These are phyloP conservation scores for Hippocampus barbouri DNA, from an alignment of 2,113 vertebrate genomes.

Conservation along the genomic window DNA sequence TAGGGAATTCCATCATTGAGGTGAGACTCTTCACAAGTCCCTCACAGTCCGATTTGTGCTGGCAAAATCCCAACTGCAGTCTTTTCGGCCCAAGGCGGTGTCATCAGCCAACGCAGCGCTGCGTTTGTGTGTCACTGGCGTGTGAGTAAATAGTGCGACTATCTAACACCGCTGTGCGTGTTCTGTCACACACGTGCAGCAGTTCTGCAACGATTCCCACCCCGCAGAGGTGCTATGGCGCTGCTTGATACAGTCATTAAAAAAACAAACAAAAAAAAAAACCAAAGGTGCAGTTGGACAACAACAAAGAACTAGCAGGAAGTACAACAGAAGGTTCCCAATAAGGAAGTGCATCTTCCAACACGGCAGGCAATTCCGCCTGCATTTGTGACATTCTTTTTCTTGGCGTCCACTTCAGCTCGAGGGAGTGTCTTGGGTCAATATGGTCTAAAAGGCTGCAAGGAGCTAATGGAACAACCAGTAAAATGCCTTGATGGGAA, in stretches of 20 bases:
- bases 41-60: slow-evolving; percentile 33
- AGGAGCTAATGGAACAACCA: slow-evolving; percentile 40
- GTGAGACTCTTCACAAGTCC: slow-evolving; percentile 68
- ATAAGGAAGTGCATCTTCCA: slow-evolving; percentile 16
- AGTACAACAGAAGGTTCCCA: slow-evolving; percentile 19
- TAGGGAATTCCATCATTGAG: slow-evolving; percentile 66
- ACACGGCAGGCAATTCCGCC: slow-evolving; percentile 57
- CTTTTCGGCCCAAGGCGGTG: slow-evolving; percentile 39
- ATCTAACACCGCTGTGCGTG: slow-evolving; percentile 54
- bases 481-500: slow-evolving; percentile 13
- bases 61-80: slow-evolving; percentile 34
- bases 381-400: slow-evolving; percentile 65
- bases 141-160: slow-evolving; percentile 61
- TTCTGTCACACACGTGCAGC: slow-evolving; percentile 29
- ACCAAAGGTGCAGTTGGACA: neutral
- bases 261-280: too few relatives aligned
- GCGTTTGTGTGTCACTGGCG: slow-evolving; percentile 60
- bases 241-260: neutral
- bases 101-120: slow-evolving; percentile 42
- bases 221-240: slow-evolving; percentile 6
- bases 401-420: slow-evolving; percentile 31
- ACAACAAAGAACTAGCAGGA: slow-evolving; percentile 27
- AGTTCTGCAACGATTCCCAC: slow-evolving; percentile 27
- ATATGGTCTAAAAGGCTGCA: slow-evolving; percentile 35
- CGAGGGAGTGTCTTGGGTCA: slow-evolving; percentile 16